These are phyloP conservation scores for Aspidiotus destructor DNA, from an alignment of 2,888 invertebrate species.

Conservation along the genomic window DNA sequence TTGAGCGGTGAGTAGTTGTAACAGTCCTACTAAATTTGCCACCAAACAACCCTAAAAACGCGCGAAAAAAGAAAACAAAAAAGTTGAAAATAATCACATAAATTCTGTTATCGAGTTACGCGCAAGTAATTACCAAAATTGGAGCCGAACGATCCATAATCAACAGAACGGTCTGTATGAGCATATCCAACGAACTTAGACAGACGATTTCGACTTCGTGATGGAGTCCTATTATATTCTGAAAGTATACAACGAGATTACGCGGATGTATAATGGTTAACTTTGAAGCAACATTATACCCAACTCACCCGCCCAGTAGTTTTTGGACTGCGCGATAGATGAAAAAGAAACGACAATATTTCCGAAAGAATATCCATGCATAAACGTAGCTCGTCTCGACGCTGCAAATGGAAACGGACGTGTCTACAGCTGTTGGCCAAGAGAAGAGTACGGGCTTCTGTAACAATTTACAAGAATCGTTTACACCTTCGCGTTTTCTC, in stretches of 20 bases:
- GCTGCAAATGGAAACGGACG: slow-evolving; percentile 67
- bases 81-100: not conserved
- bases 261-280: too few relatives aligned
- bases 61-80: not conserved
- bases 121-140: slow-evolving; percentile 48
- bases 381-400: slow-evolving; percentile 68
- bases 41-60: slow-evolving; percentile 65
- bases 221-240: slow-evolving; percentile 43
- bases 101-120: not conserved
- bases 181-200: slow-evolving; percentile 67
- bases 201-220: slow-evolving; percentile 77
- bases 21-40: slow-evolving; percentile 71
- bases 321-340: slow-evolving; percentile 44
- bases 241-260: not conserved
- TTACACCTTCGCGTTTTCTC: not conserved
- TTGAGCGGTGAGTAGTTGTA: slow-evolving; percentile 75
- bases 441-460: slow-evolving; percentile 75
- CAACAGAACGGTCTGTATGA: slow-evolving; percentile 74
- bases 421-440: slow-evolving; percentile 77
- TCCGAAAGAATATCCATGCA: slow-evolving; percentile 83
- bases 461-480: slow-evolving; percentile 36
- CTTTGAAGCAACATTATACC: too few relatives aligned
- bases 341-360: slow-evolving; percentile 58
- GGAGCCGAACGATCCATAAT: slow-evolving; percentile 67
- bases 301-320: not conserved